Evolutionary conservation across 1,140 invertebrate species (phyloP), one percentile per base, ranked within the genome.

Genomic region (Rhyzopertha dominica): DNA sequence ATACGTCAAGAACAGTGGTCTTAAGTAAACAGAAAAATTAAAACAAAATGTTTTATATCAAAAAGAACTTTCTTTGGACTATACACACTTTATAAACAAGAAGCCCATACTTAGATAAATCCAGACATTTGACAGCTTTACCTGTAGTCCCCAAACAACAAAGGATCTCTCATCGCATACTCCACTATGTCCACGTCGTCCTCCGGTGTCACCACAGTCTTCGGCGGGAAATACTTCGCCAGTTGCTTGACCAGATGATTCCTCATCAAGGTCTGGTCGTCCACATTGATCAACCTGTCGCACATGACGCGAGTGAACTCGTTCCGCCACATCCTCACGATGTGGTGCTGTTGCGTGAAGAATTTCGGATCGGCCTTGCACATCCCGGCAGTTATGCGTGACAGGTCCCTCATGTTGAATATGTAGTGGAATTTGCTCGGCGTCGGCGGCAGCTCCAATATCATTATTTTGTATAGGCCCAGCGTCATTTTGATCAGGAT

Each of bases 341-440:
- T 78, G 25, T 85, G 79, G n/a, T 81, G 75, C 7, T 74, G 62
- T 22, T 71, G 74, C n/a, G 73, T 71, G 64, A 84, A 87, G 52
- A 77, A 75, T 20, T 70, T 68, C 0, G 84, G 79, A 31, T 80
- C 74, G 16, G 84, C 88, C 38, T 88, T 75, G 41, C 85, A 80
- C 46, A 95, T 59, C 2, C 90, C 90, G 25, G 80, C 80, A 45
- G 80, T 81, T 18, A 94, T 81, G 34, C 87, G 77, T 1, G 88
- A 91, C 32, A 95, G 69, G 73, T 95, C 91, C 47, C 90, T 77
- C 66, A 95, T 76, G 66, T 94, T 95, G 69, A 94, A 95, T 45
- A 93, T 89, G 66, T 95, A 95, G 66, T 95, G 90, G 70, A 95
- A 95, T 66, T 90, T 94, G 3, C 83, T 84, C 3, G 92, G 92